These are phyloP conservation scores for Diploptera punctata DNA, from an alignment of 2,888 invertebrate genomes.

Conservation along the genomic window DNA sequence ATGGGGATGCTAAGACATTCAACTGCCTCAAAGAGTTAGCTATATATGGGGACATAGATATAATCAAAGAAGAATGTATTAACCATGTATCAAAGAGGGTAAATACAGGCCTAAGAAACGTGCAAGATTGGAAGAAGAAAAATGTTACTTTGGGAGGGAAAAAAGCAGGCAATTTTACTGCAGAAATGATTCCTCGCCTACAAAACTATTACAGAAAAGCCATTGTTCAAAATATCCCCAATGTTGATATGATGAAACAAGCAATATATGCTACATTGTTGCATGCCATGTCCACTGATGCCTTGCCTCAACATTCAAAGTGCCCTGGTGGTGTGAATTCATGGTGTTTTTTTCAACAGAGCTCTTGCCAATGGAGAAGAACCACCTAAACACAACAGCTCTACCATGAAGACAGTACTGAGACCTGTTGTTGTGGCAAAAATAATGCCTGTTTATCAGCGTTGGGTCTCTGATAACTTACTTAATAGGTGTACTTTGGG, in stretches of 20 bases:
- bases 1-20: conserved; percentile 34
- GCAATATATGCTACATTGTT: neutral
- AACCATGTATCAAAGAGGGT: conserved; percentile 38
- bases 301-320: neutral
- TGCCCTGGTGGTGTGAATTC: neutral
- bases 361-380: neutral
- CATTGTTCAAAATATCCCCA: conserved; percentile 17
- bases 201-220: conserved; percentile 18
- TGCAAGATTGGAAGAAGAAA: conserved; percentile 18
- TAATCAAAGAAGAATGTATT: conserved; percentile 38
- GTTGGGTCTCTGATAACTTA: neutral
- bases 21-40: conserved; percentile 11
- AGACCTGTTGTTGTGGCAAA: neutral
- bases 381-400: neutral
- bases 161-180: conserved; percentile 3
- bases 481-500: neutral
- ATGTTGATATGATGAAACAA: conserved; percentile 17
- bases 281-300: neutral
- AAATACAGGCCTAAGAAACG: conserved; percentile 30
- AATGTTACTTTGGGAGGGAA: conserved; percentile 29
- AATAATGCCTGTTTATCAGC: neutral
- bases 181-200: conserved; percentile 13
- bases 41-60: conserved; percentile 19
- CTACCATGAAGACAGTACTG: neutral
- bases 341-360: neutral